Evolutionary conservation across 2,113 vertebrate genomes (phyloP), one percentile per base, ranked within the genome.

Genomic region (Halcyon senegalensis): DNA sequence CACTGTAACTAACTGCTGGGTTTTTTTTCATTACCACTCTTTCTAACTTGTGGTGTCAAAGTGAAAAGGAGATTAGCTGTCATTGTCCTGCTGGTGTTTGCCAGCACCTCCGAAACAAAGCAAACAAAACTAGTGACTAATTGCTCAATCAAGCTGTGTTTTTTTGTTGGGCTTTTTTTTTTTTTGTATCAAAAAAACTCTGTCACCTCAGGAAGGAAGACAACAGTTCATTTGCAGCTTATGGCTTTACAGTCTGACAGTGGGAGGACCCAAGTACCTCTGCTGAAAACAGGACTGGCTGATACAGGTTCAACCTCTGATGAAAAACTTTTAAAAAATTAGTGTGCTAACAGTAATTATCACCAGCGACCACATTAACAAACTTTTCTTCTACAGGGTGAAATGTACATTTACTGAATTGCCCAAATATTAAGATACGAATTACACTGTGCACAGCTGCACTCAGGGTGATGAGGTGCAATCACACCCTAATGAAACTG

Each of bases 181-280:
- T 24, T 51, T 51, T 51, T 51, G 6, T 51, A 51, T 25, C 50
- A 51, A 87, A 78, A 85, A 62, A 87, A 41, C 39, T 59, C 14
- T 69, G 72, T 84, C 53, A 91, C 79, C 73, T 95, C 92, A 97
- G 96, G 97, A 97, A 96, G 92, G 91, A 96, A 97, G 91, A 94
- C 35, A 94, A 95, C 39, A 91, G 53, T 66, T 96, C 44, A 73
- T 66, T 33, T 90, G 84, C 69, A 91, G 69, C 63, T 82, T 55
- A 91, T 23, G 44, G 73, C 59, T 95, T 89, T 76, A 87, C 31
- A 41, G 5, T 37, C 63, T 96, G 41, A 46, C 50, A 68, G 53
- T 89, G 70, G 41, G 66, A 94, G 91, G 91, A 93, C 62, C 70
- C 50, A 67, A 35, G 30, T 58, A 84, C 43, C 39, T 89, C 23